phyloP scores from a whole-genome alignment of 2,113 vertebrate species.

The Cyphomyrus plagiostoma region DNA sequence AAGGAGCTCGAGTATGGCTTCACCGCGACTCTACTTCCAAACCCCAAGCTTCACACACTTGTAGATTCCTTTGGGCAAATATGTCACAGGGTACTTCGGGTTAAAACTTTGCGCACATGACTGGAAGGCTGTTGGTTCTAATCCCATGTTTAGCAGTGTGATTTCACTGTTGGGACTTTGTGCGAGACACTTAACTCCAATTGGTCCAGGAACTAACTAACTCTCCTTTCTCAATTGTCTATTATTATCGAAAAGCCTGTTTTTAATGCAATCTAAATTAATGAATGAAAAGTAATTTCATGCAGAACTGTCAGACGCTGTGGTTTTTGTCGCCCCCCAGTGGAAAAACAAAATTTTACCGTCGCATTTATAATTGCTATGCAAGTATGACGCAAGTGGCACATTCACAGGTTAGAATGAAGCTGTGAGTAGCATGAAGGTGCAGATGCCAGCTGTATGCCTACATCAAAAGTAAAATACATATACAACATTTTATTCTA shows the following conservation, averaged over 20 bases:
- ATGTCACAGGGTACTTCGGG: background rate
- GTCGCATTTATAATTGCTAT: background rate
- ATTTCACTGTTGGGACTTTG: background rate
- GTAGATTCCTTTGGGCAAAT: background rate
- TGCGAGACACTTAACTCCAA: background rate
- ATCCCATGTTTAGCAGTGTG: background rate
- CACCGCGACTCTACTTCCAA: background rate
- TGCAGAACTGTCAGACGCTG: background rate
- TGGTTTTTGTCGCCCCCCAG: background rate
- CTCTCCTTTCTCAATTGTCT: background rate
- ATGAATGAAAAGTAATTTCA: background rate
- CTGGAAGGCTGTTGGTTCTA: background rate
- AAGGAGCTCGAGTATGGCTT: background rate
- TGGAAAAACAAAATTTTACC: background rate
- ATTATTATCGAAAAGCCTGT: background rate
- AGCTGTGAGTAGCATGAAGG: background rate
- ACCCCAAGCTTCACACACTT: background rate
- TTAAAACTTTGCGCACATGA: background rate
- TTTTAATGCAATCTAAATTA: background rate
- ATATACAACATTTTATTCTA: background rate
- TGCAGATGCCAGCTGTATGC: background rate
- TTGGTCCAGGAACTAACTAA: background rate
- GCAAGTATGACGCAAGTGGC: background rate
- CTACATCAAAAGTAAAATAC: background rate
- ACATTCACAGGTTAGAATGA: background rate